Evolutionary conservation across 2,888 invertebrate species (phyloP).

Genomic region (Pterobdella sp.): DNA sequence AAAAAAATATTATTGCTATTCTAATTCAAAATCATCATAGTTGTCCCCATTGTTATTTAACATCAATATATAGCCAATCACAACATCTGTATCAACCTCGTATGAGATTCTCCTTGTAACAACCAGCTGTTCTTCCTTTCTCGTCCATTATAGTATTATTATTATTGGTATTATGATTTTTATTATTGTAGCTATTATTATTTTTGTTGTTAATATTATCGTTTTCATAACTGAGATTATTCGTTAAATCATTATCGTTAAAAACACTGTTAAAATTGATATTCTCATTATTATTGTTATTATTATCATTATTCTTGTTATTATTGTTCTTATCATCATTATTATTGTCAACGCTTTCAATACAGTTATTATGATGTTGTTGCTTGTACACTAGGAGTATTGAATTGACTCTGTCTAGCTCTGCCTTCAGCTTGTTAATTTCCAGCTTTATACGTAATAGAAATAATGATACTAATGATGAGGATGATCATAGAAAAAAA

Average conservation of each 20-base stretch:
- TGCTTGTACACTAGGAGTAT: not conserved
- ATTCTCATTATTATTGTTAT: not conserved
- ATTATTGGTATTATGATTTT: not conserved
- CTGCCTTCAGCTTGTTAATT: not conserved
- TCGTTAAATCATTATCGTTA: not conserved
- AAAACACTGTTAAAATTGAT: not conserved
- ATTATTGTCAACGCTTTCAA: not conserved
- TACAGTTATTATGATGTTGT: not conserved
- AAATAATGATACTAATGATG: too few relatives aligned
- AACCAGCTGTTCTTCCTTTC: too few relatives aligned
- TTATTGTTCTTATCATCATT: not conserved
- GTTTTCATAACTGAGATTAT: not conserved
- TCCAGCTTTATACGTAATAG: not conserved
- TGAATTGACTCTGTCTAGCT: not conserved
- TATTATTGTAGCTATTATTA: not conserved
- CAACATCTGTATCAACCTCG: too few relatives aligned
- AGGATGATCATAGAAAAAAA: not conserved
- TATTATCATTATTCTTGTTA: not conserved
- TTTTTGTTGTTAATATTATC: not conserved
- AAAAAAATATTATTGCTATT: too few relatives aligned
- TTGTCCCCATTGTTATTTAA: too few relatives aligned
- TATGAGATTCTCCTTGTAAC: too few relatives aligned
- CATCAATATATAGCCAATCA: too few relatives aligned
- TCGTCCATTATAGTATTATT: not conserved
- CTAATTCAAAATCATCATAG: too few relatives aligned